phyloP scores from a whole-genome alignment of 2,113 vertebrate genomes.

The Clupea harengus region DNA sequence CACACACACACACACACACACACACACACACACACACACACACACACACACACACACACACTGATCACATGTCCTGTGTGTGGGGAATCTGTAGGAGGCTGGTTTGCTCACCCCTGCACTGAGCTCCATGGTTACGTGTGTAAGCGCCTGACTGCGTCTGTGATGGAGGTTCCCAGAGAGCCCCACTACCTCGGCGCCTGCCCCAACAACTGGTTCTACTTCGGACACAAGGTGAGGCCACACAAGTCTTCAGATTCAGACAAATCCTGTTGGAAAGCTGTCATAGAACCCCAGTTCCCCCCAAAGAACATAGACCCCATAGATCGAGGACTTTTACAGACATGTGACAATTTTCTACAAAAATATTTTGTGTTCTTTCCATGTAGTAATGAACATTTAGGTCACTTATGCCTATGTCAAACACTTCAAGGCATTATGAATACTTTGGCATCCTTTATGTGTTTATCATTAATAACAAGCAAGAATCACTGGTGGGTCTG shows the following conservation, averaged over 20 bases:
- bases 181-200: constrained; percentile 77
- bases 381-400: not conserved
- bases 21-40: not conserved
- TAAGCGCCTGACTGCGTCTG: constrained; percentile 75
- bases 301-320: not conserved
- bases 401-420: not conserved
- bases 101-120: constrained; percentile 76
- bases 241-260: not conserved
- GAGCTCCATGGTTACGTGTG: constrained; percentile 80
- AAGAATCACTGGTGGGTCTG: no score
- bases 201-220: constrained; percentile 89
- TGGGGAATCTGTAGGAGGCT: constrained; percentile 73
- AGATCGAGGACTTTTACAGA: not conserved
- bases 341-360: not conserved
- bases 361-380: not conserved
- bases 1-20: not conserved
- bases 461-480: no score
- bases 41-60: not conserved
- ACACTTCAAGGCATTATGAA: not conserved
- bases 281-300: not conserved
- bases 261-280: not conserved
- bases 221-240: constrained; percentile 83
- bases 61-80: not conserved
- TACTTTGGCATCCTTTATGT: no score
- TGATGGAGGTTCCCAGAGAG: constrained; percentile 76